Evolutionary conservation across 2,888 invertebrate species (phyloP).

Genomic region (Apoda limacodes): DNA sequence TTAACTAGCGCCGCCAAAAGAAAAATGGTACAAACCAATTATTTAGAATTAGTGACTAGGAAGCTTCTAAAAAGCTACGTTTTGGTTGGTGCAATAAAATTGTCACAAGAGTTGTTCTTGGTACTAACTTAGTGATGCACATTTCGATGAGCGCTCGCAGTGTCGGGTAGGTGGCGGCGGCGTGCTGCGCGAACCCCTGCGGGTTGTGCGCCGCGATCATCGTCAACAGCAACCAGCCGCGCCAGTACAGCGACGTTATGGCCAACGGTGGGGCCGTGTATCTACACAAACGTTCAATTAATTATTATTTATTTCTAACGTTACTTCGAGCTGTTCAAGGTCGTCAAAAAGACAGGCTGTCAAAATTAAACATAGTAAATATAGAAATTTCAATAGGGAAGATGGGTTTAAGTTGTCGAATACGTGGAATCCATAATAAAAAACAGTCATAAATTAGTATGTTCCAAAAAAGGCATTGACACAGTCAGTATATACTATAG

Average conservation of each 20-base stretch:
- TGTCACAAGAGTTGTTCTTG: no score
- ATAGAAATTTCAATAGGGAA: no score
- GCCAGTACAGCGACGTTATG: conserved; percentile 95
- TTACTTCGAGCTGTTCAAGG: background rate
- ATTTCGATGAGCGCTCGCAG: conserved; percentile 93
- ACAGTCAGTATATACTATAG: no score
- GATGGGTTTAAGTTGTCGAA: no score
- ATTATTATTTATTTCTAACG: background rate
- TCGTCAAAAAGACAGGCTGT: background rate
- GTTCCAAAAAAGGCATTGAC: no score
- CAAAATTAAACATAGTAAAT: background rate
- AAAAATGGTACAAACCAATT: no score
- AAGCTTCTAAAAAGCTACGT: no score
- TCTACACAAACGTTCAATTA: conserved; percentile 28
- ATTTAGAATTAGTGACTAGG: no score
- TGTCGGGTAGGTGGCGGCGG: conserved; percentile 92
- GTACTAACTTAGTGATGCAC: conserved; percentile 91
- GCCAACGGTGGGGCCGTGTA: conserved; percentile 90
- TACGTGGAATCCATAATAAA: no score
- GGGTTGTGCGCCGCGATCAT: conserved; percentile 96
- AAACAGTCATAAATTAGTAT: no score
- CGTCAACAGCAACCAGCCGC: conserved; percentile 84
- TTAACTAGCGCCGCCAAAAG: no score
- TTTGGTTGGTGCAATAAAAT: no score
- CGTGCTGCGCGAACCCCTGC: conserved; percentile 83